A percentile compares a stretch with the other conserved stretches of the same genome.
These are phyloP conservation scores for Zaprionus gabonicus DNA, from an alignment of 1,140 invertebrate genomes.

Conservation along the genomic window DNA sequence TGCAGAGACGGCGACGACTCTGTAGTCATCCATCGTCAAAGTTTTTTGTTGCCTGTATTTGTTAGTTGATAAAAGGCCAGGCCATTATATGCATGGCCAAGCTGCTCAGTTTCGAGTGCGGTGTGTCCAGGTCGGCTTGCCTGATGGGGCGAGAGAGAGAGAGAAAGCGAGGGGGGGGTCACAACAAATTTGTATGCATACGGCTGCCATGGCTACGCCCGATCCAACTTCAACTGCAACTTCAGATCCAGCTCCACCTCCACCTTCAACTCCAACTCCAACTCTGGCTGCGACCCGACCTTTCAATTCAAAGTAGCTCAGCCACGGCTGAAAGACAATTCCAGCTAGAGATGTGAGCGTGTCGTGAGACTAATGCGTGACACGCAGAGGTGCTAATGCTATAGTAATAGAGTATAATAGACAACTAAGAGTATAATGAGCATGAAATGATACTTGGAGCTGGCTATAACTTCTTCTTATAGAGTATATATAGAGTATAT, in stretches of 20 bases:
- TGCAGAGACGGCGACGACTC: conserved; percentile 65
- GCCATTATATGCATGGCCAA: conserved; percentile 81
- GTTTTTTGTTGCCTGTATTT: conserved; percentile 76
- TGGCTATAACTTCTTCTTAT: too few species aligned
- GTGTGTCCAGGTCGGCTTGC: conserved; percentile 47
- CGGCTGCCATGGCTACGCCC: conserved; percentile 75
- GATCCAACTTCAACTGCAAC: conserved; percentile 26
- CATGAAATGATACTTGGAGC: too few species aligned
- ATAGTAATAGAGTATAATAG: not conserved
- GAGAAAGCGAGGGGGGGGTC: not conserved
- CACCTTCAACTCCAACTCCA: conserved; percentile 31
- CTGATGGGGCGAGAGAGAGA: not conserved
- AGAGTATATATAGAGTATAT: too few species aligned
- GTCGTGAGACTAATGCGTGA: not conserved
- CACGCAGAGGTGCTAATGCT: not conserved
- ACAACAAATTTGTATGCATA: conserved; percentile 78
- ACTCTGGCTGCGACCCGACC: conserved; percentile 47
- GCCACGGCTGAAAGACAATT: conserved; percentile 17
- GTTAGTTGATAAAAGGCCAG: conserved; percentile 82
- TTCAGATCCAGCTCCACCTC: conserved; percentile 25
- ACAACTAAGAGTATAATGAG: too few species aligned
- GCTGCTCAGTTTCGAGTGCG: conserved; percentile 79
- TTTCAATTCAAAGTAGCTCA: conserved; percentile 77
- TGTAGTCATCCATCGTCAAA: conserved; percentile 77
- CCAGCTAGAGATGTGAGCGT: conserved; percentile 8